Evolutionary conservation across 2,888 invertebrate species (phyloP).

Genomic region (Drosophila neutralis): DNA sequence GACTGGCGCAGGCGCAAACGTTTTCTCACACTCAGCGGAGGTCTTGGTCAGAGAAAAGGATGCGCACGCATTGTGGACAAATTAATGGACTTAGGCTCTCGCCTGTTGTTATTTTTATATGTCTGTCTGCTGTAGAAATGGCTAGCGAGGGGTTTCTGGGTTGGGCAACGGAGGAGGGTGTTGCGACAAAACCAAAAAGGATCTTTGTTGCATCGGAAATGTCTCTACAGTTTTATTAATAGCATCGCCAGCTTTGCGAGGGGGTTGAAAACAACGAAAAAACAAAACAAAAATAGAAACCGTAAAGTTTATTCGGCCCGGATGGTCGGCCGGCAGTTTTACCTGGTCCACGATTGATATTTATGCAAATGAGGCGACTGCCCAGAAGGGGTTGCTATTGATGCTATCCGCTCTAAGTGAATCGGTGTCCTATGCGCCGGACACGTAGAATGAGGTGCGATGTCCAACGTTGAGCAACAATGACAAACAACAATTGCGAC

Average conservation of each 20-base stretch:
- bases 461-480: constrained; percentile 84
- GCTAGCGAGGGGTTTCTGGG: constrained; percentile 14
- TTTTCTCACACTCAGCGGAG: constrained; percentile 35
- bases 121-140: constrained; percentile 33
- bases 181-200: constrained; percentile 37
- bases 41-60: constrained; percentile 56
- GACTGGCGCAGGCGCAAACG: constrained; percentile 21
- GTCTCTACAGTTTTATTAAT: constrained; percentile 55
- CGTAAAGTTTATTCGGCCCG: constrained; percentile 7
- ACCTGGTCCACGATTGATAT: constrained; percentile 39
- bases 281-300: neutral
- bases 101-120: constrained; percentile 23
- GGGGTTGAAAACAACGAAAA: constrained; percentile 56
- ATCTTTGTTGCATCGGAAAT: constrained; percentile 38
- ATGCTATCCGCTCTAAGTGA: constrained; percentile 39
- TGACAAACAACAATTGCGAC: constrained; percentile 69
- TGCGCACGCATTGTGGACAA: constrained; percentile 66
- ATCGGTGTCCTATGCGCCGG: constrained; percentile 48
- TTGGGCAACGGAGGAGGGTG: constrained; percentile 15
- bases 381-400: constrained; percentile 49
- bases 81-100: constrained; percentile 62
- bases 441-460: constrained; percentile 82
- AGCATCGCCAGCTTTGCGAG: constrained; percentile 50
- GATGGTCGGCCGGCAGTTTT: constrained; percentile 15
- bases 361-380: constrained; percentile 56